Evolutionary conservation across 2,888 invertebrate species (phyloP).

Genomic region (Amaurobius ferox): DNA sequence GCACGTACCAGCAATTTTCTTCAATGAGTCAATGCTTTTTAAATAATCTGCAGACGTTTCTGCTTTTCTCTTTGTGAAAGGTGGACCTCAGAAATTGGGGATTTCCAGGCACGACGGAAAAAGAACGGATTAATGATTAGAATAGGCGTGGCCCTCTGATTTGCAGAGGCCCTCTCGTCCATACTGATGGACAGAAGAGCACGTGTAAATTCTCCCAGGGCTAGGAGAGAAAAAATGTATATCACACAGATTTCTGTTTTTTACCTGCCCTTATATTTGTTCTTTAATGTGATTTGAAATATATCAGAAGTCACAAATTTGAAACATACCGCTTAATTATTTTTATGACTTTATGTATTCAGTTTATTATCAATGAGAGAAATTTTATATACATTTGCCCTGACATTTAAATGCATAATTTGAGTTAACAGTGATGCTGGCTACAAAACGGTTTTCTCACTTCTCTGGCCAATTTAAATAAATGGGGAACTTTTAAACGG

Average conservation of each 20-base stretch:
- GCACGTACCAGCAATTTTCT: slow-evolving; percentile 1
- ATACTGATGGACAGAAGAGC: slow-evolving; percentile 1
- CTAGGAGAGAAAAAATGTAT: background rate
- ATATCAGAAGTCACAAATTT: too few relatives aligned
- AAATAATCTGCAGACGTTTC: background rate
- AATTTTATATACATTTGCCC: too few relatives aligned
- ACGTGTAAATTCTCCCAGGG: background rate
- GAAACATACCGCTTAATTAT: too few relatives aligned
- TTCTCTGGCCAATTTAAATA: too few relatives aligned
- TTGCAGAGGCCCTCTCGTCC: background rate
- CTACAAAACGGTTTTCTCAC: too few relatives aligned
- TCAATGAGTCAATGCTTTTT: background rate
- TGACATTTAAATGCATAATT: too few relatives aligned
- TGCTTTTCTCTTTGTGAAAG: background rate
- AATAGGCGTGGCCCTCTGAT: slow-evolving; percentile 5
- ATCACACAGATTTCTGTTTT: background rate
- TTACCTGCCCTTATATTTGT: background rate
- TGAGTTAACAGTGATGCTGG: too few relatives aligned
- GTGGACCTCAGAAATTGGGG: background rate
- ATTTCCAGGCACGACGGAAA: background rate
- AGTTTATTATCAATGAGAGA: too few relatives aligned
- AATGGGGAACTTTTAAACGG: too few relatives aligned
- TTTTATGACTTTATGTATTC: too few relatives aligned
- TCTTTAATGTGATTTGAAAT: too few relatives aligned
- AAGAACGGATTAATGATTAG: slow-evolving; percentile 10